Conservation (phyloP, 2,797 vertebrate species). For the Spinibarbus caldwelli region DNA sequence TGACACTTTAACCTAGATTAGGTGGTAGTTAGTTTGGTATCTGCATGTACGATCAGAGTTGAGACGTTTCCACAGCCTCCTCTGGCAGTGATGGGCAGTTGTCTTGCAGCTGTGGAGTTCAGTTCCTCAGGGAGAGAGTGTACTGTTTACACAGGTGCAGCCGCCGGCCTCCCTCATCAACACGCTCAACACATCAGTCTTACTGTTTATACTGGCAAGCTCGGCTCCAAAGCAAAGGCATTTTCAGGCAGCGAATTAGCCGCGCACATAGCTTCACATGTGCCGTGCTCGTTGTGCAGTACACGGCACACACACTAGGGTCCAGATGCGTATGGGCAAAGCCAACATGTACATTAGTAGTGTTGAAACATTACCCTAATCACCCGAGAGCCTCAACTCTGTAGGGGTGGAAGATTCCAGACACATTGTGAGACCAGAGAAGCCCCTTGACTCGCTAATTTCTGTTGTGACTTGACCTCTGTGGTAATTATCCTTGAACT, state of each 20-base stretch:
- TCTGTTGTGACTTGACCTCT: constrained; percentile 72
- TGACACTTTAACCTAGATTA: constrained; percentile 28
- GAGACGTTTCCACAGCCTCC: background rate
- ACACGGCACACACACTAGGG: background rate
- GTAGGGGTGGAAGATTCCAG: constrained; percentile 27
- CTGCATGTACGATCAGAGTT: constrained; percentile 3
- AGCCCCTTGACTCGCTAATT: constrained; percentile 77
- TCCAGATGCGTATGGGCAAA: background rate
- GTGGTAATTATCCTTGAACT: constrained; percentile 78
- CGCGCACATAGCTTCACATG: constrained; percentile 15
- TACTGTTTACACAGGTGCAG: constrained; percentile 94
- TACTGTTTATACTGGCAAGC: constrained; percentile 89
- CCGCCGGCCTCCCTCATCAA: constrained; percentile 83
- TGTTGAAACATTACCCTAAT: constrained; percentile 39
- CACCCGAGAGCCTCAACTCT: constrained; percentile 23
- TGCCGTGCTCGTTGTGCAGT: background rate
- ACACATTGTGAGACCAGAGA: constrained; percentile 65
- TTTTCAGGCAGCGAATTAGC: constrained; percentile 65
- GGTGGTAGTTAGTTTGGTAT: constrained; percentile 6
- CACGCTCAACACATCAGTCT: constrained; percentile 83
- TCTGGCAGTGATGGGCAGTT: constrained; percentile 41
- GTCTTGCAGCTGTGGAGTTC: constrained; percentile 85
- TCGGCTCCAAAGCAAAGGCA: constrained; percentile 76
- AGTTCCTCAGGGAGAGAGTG: constrained; percentile 82
- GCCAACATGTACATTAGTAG: constrained; percentile 27